These are phyloP conservation scores for Sebastes matsubarae DNA, from an alignment of 2,797 vertebrate species.

Conservation along the genomic window DNA sequence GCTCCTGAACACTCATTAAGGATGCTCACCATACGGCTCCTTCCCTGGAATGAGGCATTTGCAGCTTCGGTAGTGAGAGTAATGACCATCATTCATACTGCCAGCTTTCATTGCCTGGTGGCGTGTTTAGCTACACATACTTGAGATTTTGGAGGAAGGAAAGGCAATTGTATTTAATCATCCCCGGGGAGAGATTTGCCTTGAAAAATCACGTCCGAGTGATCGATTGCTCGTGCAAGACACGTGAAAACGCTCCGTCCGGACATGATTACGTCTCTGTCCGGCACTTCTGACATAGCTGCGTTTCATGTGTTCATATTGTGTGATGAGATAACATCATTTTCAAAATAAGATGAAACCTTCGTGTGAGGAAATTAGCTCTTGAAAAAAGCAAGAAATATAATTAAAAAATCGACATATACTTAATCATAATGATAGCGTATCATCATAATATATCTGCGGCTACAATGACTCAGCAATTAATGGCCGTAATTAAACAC, in stretches of 20 bases:
- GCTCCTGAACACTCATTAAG: constrained; percentile 64
- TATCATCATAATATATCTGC: constrained; percentile 33
- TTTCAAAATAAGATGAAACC: background rate
- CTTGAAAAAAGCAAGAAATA: background rate
- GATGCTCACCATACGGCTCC: constrained; percentile 61
- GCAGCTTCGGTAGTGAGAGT: constrained; percentile 51
- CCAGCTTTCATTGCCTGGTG: constrained; percentile 58
- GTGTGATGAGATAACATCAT: constrained; percentile 11
- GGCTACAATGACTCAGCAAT: constrained; percentile 33
- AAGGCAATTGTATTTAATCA: constrained; percentile 70
- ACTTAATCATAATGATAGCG: constrained; percentile 2
- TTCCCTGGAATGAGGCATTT: constrained; percentile 67
- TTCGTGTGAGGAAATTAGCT: background rate
- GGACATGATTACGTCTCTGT: constrained; percentile 23
- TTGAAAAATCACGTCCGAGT: constrained; percentile 48
- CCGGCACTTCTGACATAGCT: constrained; percentile 25
- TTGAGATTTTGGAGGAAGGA: constrained; percentile 54
- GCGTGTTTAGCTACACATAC: constrained; percentile 59
- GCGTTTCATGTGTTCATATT: constrained; percentile 10
- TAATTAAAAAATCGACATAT: background rate
- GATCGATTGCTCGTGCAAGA: constrained; percentile 55
- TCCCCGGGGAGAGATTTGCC: constrained; percentile 55
- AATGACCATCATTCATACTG: constrained; percentile 72
- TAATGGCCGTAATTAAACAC: constrained; percentile 37
- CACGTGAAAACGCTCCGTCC: constrained; percentile 22